A percentile compares a stretch with the other conserved stretches of the same genome.
phyloP scores from a whole-genome alignment of 2,113 vertebrate species.

The Propithecus coquereli region DNA sequence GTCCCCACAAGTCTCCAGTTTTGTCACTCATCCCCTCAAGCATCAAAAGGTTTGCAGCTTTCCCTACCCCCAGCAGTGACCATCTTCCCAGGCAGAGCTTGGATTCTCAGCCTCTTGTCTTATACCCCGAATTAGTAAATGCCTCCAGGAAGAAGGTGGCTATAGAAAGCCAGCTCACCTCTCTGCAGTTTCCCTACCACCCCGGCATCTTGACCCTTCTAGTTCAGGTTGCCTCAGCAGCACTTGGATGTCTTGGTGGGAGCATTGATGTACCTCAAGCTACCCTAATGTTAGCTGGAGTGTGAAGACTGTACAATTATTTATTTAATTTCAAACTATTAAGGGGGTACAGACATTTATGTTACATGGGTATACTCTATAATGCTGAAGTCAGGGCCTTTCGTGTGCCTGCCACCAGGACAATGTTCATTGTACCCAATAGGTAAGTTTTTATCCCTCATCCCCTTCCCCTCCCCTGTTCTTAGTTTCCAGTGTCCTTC shows the following conservation, averaged over 20 bases:
- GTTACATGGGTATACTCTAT: too few species aligned
- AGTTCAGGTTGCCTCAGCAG: background rate
- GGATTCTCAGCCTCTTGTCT: background rate
- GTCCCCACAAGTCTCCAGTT: background rate
- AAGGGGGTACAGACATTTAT: too few species aligned
- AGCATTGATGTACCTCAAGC: background rate
- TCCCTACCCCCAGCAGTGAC: background rate
- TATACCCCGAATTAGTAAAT: background rate
- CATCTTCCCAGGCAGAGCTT: background rate
- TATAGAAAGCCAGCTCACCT: background rate
- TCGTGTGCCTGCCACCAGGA: too few species aligned
- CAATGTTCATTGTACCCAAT: too few species aligned
- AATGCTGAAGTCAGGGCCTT: too few species aligned
- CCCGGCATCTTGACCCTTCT: background rate
- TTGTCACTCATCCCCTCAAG: background rate
- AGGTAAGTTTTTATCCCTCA: too few species aligned
- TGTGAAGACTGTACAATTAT: background rate
- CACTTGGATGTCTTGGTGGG: background rate
- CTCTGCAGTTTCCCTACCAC: background rate
- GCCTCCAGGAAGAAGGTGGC: background rate
- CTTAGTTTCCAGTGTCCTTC: too few species aligned
- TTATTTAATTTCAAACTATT: background rate
- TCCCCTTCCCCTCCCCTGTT: too few species aligned
- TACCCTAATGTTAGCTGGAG: background rate
- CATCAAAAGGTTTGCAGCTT: background rate